Evolutionary conservation across 1,140 invertebrate species (phyloP), one percentile per base, ranked within the genome.

Genomic region (Neodiprion pinetum): DNA sequence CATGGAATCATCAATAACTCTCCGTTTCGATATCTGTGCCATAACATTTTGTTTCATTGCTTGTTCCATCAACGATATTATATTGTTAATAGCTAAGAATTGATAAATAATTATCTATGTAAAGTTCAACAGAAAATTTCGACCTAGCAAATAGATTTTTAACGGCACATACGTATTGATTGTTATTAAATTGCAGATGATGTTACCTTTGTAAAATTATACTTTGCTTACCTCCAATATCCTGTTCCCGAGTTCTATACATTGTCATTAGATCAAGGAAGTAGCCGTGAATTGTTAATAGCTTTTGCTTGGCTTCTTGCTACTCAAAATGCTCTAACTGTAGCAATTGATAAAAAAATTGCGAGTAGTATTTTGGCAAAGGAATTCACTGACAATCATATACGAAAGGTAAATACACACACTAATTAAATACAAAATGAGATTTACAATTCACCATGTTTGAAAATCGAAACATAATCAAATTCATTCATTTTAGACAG

Each of bases 181-280:
- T 40, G 28, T 40, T 40, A 14, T 61, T 61, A 66, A 47, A 28
- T 81, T 84, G 28, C 73, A 87, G 85, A 83, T 70, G 76, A 75
- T 48, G 40, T 75, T 10, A 77, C 69, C 67, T 74, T 79, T 8
- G 77, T 79, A 0, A 86, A 85, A 77, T 75, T 87, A 28, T 80
- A 79, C 72, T 81, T 87, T 49, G 82, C 84, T 10, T 81, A 77
- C 71, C 76, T 87, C 61, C 79, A 83, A 71, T 87, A 85, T 50
- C 75, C 83, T n/a, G 70, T 23, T 8, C 74, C 81, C 28, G 77
- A 85, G 4, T 83, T 87, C 79, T 87, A 83, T 72, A 53, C 76
- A 14, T 76, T 81, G 1, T 67, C 73, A 28, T 21, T 49, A 65
- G 28, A 74, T 10, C 67, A 73, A 50, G 74, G 53, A 1, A 73